Percentiles rank a stretch among this genome's conserved stretches.
These are phyloP conservation scores for Antennarius striatus DNA, from an alignment of 2,113 vertebrate species.

Conservation along the genomic window DNA sequence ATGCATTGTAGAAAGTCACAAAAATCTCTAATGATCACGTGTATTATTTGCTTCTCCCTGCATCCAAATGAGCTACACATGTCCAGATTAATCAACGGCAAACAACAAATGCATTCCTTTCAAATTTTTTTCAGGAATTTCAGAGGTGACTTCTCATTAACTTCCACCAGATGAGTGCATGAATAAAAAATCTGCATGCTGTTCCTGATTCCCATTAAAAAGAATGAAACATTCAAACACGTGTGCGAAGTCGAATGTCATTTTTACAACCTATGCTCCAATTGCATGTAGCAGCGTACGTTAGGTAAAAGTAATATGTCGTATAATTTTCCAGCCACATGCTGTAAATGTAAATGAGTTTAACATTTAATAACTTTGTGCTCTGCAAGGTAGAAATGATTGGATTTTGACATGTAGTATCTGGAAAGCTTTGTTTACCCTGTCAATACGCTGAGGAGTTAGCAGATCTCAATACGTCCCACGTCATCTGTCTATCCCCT, in stretches of 20 bases:
- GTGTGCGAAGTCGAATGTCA: not conserved
- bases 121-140: too few relatives aligned
- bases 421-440: slow-evolving; percentile 54
- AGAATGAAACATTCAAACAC: not conserved
- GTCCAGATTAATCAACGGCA: slow-evolving; percentile 9
- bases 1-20: too few relatives aligned
- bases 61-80: not conserved
- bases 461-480: slow-evolving; percentile 37
- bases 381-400: slow-evolving; percentile 18
- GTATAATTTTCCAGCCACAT: not conserved
- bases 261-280: not conserved
- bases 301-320: too few relatives aligned
- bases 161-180: too few relatives aligned
- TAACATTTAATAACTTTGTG: slow-evolving; percentile 10
- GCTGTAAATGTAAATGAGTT: slow-evolving; percentile 2
- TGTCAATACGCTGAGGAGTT: slow-evolving; percentile 45
- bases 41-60: slow-evolving; percentile 8
- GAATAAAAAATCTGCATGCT: too few relatives aligned
- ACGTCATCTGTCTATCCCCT: slow-evolving; percentile 61
- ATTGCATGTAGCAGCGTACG: not conserved
- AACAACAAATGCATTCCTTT: not conserved
- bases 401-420: slow-evolving; percentile 46
- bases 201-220: too few relatives aligned
- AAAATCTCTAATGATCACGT: slow-evolving; percentile 4
- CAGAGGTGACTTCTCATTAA: too few relatives aligned